Percentiles rank a stretch among this genome's conserved stretches.
phyloP scores from a whole-genome alignment of 2,113 vertebrate genomes.

The Barbus barbus region DNA sequence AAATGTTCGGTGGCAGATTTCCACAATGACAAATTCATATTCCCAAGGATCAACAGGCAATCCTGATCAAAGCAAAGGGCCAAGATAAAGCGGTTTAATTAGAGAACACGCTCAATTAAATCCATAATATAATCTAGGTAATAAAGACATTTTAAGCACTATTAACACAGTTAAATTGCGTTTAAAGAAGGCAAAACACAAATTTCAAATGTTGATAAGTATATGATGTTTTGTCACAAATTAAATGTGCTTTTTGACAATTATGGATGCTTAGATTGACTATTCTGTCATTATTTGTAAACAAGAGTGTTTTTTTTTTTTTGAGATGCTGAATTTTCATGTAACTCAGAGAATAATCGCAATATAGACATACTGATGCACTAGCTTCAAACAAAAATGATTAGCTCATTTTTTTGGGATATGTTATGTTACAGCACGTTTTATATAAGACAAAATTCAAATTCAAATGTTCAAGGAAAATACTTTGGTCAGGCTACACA shows the following conservation, averaged over 20 bases:
- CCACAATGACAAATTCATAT: constrained; percentile 28
- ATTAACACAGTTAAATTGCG: background rate
- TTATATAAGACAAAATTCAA: background rate
- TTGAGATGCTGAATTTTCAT: no score
- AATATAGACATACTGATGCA: background rate
- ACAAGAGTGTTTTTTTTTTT: no score
- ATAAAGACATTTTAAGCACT: background rate
- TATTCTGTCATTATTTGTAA: background rate
- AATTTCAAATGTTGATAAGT: background rate
- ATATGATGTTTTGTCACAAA: background rate
- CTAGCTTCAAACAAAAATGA: background rate
- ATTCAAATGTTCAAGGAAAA: no score
- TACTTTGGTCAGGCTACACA: background rate
- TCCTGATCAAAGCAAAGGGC: constrained; percentile 19
- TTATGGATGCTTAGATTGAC: background rate
- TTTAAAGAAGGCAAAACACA: background rate
- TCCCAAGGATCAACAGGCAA: constrained; percentile 53
- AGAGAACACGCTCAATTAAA: background rate
- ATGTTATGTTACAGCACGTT: background rate
- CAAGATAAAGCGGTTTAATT: background rate
- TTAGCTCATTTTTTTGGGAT: background rate
- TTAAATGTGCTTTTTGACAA: background rate
- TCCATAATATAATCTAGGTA: background rate
- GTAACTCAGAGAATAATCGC: background rate
- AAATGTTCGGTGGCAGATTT: constrained; percentile 25